A percentile compares a stretch with the other conserved stretches of the same genome.
These are phyloP conservation scores for Bombyx mori DNA, from an alignment of 1,140 invertebrate genomes.

Conservation along the genomic window ASM3026992v2 NC_085118.1:5683001-5683500, in stretches of 20 bases:
- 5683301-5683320: too few relatives aligned
- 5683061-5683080: conserved; percentile 11
- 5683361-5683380: conserved; percentile 7
- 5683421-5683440: conserved; percentile 20
- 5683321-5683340: too few relatives aligned
- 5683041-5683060: conserved; percentile 11
- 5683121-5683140: conserved; percentile 10
- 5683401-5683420: conserved; percentile 23
- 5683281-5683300: background rate
- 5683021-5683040: conserved; percentile 15
- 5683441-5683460: conserved; percentile 13
- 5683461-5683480: conserved; percentile 17
- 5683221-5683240: conserved; percentile 21
- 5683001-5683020: conserved; percentile 17
- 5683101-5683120: conserved; percentile 12
- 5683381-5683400: conserved; percentile 14
- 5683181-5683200: conserved; percentile 22
- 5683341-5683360: too few relatives aligned
- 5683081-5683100: conserved; percentile 12
- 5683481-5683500: conserved; percentile 17
- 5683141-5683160: conserved; percentile 11
- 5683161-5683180: conserved; percentile 22
- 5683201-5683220: conserved; percentile 17
- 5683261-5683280: conserved; percentile 1
- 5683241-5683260: conserved; percentile 12